Evolutionary conservation across 1,140 invertebrate genomes (phyloP), one percentile per base, ranked within the genome.

Genomic region (Oreohelix idahoensis): DNA sequence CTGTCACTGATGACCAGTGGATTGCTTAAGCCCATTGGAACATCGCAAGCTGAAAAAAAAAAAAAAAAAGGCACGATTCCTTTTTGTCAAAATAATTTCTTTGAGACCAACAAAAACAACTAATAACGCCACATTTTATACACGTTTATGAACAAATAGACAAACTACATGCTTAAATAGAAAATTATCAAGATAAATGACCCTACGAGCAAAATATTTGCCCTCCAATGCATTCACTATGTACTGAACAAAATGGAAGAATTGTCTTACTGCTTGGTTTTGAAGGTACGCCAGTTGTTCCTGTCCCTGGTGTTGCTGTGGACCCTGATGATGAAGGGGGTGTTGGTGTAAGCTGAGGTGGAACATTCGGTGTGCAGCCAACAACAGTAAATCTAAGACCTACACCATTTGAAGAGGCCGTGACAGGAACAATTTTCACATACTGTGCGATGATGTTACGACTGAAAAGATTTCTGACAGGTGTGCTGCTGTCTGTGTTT

Each of bases 21-120:
- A 58, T 90, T 87, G n/a, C 84, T 82, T n/a, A 90, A 39, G 36
- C 89, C 89, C 88, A 90, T 88, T 71, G 86, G 85, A 38, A 87
- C 73, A 53, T 86, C 84, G 83, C 88, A 88, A 35, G 91, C 87
- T 88, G 89, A 84, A 82, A 85, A 42, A 45, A 83, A 79, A 35
- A 10, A 10, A 70, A n/a, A n/a, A n/a, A n/a, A n/a, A n/a, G n/a
- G n/a, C n/a, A n/a, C 10, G 23, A 15, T 20, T n/a, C 15, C 17
- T 32, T 36, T 74, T 2, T 32, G 76, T 10, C 10, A 39, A 63
- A 53, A 35, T 15, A 8, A 45, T 8, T 15, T 45, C 42, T 45
- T 45, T 45, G 5, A 45, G 42, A 45, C 42, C 42, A 45, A 15
- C 15, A 45, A 45, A 45, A 45, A 5, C 5, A 45, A 45, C 42